Evolutionary conservation across 1,140 invertebrate genomes (phyloP).

Genomic region (Ericerus pela): DNA sequence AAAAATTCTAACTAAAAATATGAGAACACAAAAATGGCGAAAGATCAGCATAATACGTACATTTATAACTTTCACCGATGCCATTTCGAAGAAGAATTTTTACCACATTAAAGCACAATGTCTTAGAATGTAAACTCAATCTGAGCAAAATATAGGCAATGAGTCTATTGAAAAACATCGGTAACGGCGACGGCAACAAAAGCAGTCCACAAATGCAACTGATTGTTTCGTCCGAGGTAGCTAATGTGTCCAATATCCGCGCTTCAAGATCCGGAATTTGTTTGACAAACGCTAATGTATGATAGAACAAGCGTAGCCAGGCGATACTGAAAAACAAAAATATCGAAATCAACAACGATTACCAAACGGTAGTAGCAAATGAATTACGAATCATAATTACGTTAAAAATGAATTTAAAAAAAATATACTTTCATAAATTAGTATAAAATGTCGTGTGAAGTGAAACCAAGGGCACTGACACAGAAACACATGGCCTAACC

Average conservation of each 20-base stretch:
- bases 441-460: too few species aligned
- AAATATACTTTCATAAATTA: too few species aligned
- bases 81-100: slow-evolving; percentile 38
- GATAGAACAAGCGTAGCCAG: slow-evolving; percentile 51
- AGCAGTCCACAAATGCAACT: slow-evolving; percentile 58
- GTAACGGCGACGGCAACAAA: slow-evolving; percentile 46
- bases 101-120: slow-evolving; percentile 42
- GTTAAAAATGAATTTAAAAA: too few species aligned
- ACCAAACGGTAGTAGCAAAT: too few species aligned
- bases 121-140: slow-evolving; percentile 41
- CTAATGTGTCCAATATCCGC: slow-evolving; percentile 40
- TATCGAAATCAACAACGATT: too few species aligned
- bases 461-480: too few species aligned
- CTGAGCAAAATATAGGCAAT: slow-evolving; percentile 45
- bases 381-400: too few species aligned
- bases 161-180: slow-evolving; percentile 43
- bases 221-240: slow-evolving; percentile 49
- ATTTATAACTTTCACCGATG: slow-evolving; percentile 4
- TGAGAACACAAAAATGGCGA: too few species aligned
- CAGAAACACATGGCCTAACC: too few species aligned
- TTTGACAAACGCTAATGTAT: slow-evolving; percentile 43
- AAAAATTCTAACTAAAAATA: too few species aligned
- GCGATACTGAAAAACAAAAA: slow-evolving; percentile 44
- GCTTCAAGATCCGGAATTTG: slow-evolving; percentile 30
- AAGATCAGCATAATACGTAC: neutral